Percentiles rank a stretch among this genome's conserved stretches.
Evolutionary conservation across 2,888 invertebrate genomes (phyloP).

Genomic region (Elaeidobius kamerunicus): DNA sequence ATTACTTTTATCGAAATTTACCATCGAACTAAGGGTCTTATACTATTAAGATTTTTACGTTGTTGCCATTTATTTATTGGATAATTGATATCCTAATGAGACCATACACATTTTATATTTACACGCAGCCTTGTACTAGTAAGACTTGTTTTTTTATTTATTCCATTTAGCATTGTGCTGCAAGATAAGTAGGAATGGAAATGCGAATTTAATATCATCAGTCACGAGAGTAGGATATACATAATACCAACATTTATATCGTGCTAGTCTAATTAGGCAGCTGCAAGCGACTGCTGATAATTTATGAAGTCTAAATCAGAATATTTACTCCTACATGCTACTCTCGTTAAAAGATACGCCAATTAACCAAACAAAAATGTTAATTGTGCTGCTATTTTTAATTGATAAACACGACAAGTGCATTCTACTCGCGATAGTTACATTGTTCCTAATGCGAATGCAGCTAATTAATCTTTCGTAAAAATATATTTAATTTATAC

Average conservation of each 20-base stretch:
- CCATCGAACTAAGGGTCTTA: conserved; percentile 37
- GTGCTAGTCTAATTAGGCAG: conserved; percentile 18
- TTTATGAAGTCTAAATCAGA: conserved; percentile 18
- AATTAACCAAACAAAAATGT: conserved; percentile 11
- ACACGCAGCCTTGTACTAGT: no score
- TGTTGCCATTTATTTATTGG: no score
- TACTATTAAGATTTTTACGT: conserved; percentile 36
- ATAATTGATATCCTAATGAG: no score
- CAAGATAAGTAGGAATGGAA: no score
- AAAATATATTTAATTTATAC: no score
- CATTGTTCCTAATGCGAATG: no score
- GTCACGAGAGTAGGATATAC: conserved; percentile 2
- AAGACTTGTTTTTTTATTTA: no score
- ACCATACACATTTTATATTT: no score
- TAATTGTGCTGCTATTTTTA: conserved; percentile 14
- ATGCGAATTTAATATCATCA: conserved; percentile 2
- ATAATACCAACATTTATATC: conserved; percentile 17
- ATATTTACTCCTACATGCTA: conserved; percentile 17
- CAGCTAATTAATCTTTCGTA: no score
- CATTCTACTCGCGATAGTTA: no score
- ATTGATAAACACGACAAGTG: not conserved
- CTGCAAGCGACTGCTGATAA: conserved; percentile 17
- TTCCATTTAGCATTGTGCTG: no score
- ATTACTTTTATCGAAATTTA: conserved; percentile 46
- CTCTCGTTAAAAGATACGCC: conserved; percentile 17